Base-by-base conservation (phyloP, 2,113 vertebrate genomes). In the Mirza zaza region DNA sequence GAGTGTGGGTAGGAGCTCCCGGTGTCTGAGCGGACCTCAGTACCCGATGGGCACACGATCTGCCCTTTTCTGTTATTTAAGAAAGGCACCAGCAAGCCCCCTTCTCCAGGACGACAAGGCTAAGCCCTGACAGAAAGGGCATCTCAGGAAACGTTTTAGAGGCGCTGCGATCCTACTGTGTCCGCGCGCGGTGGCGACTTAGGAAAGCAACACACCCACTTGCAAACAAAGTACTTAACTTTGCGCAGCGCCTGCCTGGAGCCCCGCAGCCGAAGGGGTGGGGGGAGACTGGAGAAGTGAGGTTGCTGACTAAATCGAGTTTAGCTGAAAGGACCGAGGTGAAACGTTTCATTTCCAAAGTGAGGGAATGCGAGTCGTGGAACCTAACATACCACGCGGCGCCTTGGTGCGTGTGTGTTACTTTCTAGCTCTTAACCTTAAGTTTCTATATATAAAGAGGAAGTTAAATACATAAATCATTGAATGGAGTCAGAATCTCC, bases 1-100 rank as follows among this genome's bases (percentile, higher is more conserved):
- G 93, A 97, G 98, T 95, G 97, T 89, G 92, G 45, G n/a, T 98
- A 81, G 98, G 96, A 97, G 97, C 98, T 98, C 93, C 97, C 82
- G 94, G 91, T 68, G 96, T 95, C 88, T 92, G 90, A 97, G 85
- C 87, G 85, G 97, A 96, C 97, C 96, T 70, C 79, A 10, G 97
- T 97, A 97, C 97, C 96, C 88, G 96, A 88, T 91, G 20, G 11
- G 73, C 23, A 18, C 75, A 89, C 98, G 98, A 96, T 97, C 97
- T 97, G 97, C 95, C 71, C 98, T 97, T 86, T 97, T 98, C 97
- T 98, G 82, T 98, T 98, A 97, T 98, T 98, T 97, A 98, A 97
- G 96, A 95, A 96, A 88, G 76, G 82, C 97, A 96, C 63, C 95
- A 96, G 97, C 91, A 76, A 97, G 63, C 82, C 71, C 94, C 81